These are phyloP conservation scores for Anthonomus grandis DNA, from an alignment of 1,140 invertebrate species.

Conservation along the genomic window DNA sequence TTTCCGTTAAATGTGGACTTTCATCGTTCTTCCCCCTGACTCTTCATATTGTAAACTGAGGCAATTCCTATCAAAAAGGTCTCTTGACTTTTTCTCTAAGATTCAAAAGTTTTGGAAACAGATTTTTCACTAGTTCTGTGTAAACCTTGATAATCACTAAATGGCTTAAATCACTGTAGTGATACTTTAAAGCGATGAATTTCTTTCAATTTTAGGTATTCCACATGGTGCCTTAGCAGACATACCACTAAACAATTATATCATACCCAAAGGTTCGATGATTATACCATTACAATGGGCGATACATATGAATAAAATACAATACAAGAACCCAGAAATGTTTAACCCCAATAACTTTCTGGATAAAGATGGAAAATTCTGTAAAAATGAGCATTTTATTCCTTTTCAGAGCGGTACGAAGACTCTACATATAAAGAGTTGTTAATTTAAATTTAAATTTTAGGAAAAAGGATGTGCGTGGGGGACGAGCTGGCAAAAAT, in stretches of 20 bases:
- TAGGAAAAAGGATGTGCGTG: conserved; percentile 81
- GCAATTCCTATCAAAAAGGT: no score
- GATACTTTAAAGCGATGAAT: no score
- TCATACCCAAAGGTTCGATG: conserved; percentile 59
- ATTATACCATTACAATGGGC: conserved; percentile 80
- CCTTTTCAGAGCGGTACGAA: conserved; percentile 76
- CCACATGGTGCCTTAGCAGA: conserved; percentile 74
- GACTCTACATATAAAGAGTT: conserved; percentile 1
- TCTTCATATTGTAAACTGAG: no score
- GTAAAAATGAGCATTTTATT: conserved; percentile 68
- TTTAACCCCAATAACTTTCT: conserved; percentile 76
- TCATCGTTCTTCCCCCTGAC: no score
- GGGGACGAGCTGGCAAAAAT: conserved; percentile 81
- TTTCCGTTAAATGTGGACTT: no score
- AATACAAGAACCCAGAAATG: conserved; percentile 68
- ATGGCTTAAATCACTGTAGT: no score
- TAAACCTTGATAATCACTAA: no score
- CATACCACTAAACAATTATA: conserved; percentile 52
- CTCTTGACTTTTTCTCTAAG: no score
- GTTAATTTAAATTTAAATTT: conserved; percentile 24
- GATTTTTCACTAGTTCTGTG: no score
- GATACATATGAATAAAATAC: conserved; percentile 70
- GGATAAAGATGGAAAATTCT: conserved; percentile 59
- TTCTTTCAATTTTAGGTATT: conserved; percentile 52
- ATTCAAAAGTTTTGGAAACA: no score